Base-by-base conservation (phyloP, 2,888 invertebrate species). In the Dimorphilus gyrociliatus region DNA sequence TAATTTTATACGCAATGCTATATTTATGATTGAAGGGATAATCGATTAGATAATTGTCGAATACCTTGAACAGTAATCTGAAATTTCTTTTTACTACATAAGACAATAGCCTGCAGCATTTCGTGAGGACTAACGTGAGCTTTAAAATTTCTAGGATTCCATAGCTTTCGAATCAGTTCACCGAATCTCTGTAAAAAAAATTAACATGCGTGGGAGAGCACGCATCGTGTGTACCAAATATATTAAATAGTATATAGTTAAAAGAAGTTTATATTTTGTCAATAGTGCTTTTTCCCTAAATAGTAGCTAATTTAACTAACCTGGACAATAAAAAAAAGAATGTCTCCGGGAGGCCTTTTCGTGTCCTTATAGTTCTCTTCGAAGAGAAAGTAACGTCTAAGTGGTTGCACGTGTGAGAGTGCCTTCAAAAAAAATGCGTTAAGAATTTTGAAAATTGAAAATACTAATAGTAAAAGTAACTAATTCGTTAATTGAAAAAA, bases 121-220 rank as follows among this genome's bases (percentile, higher is more conserved):
- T 99, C 97, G 58, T 99, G 99, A 0, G 99, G 99, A 14, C 90
- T 92, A 0, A 99, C 99, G 54, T 99, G 99, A 1, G 94, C 82
- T 64, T 99, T 97, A 59, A 99, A 99, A 52, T 94, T 94, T 23
- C 88, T 70, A 0, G 94, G 92, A 64, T 99, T 97, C 97, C 97
- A 99, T 47, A 99, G 68, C 60, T 99, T 99, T 13, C 97, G 70
- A 66, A 94, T 74, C 17, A 97, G 67, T 58, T 97, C 94, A 0
- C 94, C 94, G 60, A 90, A 94, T 51, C 78, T 46, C 42, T 60
- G 57, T 21, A 21, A n/a, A 33, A 23, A 26, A 32, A 30, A 23
- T 30, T 30, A 3, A 27, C 16, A 27, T 27, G 25, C 18, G 27
- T 36, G 17, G 27, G 29, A 25, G 8, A n/a, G n/a, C n/a, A n/a